Base-by-base conservation (phyloP, 2,888 invertebrate species). In the Drosophila planitibia region DNA sequence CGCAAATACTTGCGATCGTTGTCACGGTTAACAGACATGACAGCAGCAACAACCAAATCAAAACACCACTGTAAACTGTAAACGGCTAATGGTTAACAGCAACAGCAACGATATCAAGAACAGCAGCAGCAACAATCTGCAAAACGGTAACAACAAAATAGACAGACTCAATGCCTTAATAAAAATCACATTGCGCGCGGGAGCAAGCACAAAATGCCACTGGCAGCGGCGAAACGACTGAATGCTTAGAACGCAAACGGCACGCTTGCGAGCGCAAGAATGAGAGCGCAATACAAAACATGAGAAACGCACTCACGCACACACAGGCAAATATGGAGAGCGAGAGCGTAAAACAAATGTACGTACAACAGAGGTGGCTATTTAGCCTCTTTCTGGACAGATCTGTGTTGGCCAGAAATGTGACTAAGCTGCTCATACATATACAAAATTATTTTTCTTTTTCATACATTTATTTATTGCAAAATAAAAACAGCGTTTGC, bases 1-100 rank as follows among this genome's bases (percentile, higher is more conserved):
- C 76, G 88, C 83, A 89, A 70, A 70, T 89, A 85, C 69, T 72
- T 73, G 72, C 83, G 85, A 75, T 85, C 90, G 49, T 63, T 66
- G 47, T 78, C 72, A 61, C 74, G 74, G 51, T 71, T 76, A 53
- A 70, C 81, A 32, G 85, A 78, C 84, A 85, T 85, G 28, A 10
- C 55, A 39, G 25, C 10, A 51, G 39, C 54, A 12, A 22, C 19
- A 65, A 59, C 57, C 63, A 60, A 54, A 30, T 51, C 62, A 51
- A 55, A 67, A 28, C 32, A 60, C 54, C 57, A 44, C 52, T n/a
- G 28, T 39, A 39, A 61, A 35, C 33, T 52, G 68, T 39, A 41
- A 41, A 39, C 51, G 52, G 41, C 65, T 33, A 41, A 65, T 51
- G 37, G 37, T 30, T 39, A 44, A 33, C 58, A 32, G 22, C 16